These are phyloP conservation scores for Scatophagus argus DNA, from an alignment of 2,113 vertebrate species.

Conservation along the genomic window DNA sequence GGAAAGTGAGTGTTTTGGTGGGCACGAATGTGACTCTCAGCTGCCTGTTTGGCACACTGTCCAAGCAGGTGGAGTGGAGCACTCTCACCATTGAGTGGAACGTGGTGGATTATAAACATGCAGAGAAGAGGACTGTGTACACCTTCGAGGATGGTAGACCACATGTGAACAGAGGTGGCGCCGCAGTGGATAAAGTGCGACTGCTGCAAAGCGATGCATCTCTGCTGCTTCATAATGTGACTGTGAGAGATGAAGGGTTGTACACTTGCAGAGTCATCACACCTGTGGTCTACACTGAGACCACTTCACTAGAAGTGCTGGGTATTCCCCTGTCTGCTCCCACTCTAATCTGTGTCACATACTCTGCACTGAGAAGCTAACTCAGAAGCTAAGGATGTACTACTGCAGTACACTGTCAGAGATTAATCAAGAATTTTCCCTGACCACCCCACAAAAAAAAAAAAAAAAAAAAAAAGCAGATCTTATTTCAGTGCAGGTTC, in stretches of 20 bases:
- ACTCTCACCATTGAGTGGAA: slow-evolving; percentile 61
- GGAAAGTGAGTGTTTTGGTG: slow-evolving; percentile 28
- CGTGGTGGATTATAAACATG: slow-evolving; percentile 3
- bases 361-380: not conserved
- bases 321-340: slow-evolving; percentile 38
- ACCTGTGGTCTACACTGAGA: slow-evolving; percentile 52
- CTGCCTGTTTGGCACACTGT: slow-evolving; percentile 52
- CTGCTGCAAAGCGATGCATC: slow-evolving; percentile 66
- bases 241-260: slow-evolving; percentile 65
- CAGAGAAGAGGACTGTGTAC: slow-evolving; percentile 49
- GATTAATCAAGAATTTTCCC: too few relatives aligned
- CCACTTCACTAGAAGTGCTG: slow-evolving; percentile 63
- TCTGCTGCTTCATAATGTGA: slow-evolving; percentile 60
- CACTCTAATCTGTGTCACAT: not conserved
- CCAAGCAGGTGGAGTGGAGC: slow-evolving; percentile 23
- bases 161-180: slow-evolving; percentile 23
- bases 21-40: slow-evolving; percentile 49
- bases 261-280: slow-evolving; percentile 75
- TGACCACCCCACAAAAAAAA: not conserved
- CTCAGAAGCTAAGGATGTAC: not conserved
- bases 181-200: slow-evolving; percentile 38
- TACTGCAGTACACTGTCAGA: not conserved
- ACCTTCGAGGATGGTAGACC: slow-evolving; percentile 52
- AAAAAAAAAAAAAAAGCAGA: too few relatives aligned
- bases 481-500: too few relatives aligned